These are phyloP conservation scores for Holcopasites calliopsidis DNA, from an alignment of 1,140 invertebrate species.

Conservation along the genomic window DNA sequence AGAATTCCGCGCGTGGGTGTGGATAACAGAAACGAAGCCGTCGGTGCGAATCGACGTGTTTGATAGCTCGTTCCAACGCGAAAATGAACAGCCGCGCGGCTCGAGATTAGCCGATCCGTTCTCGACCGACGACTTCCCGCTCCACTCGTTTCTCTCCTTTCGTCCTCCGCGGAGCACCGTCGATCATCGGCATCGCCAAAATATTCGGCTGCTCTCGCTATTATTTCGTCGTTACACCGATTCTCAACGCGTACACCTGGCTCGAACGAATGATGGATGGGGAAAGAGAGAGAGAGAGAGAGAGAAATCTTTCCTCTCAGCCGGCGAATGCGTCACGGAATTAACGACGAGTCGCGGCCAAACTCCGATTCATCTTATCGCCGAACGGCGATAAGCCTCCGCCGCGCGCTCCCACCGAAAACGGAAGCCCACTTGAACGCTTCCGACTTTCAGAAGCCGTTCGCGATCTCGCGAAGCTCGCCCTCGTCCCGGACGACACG, in stretches of 20 bases:
- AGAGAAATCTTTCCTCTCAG: background rate
- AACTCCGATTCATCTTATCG: constrained; percentile 11
- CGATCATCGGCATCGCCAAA: background rate
- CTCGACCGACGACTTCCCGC: too few species aligned
- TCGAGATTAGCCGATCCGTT: background rate
- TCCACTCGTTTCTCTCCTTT: background rate
- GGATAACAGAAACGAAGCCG: too few species aligned
- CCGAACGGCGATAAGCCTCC: background rate
- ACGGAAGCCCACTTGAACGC: too few species aligned
- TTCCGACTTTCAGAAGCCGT: too few species aligned
- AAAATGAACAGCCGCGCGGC: background rate
- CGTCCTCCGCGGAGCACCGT: background rate
- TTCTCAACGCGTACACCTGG: background rate
- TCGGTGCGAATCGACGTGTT: constrained; percentile 14
- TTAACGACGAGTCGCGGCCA: background rate
- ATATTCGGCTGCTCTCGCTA: background rate
- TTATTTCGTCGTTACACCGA: background rate
- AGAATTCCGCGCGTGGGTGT: too few species aligned
- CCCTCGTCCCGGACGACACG: too few species aligned
- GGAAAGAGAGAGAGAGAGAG: background rate
- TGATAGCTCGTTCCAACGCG: background rate
- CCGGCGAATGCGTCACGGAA: too few species aligned
- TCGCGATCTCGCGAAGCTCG: background rate
- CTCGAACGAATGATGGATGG: constrained; percentile 8
- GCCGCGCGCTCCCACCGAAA: background rate